Evolutionary conservation across 2,888 invertebrate species (phyloP), one percentile per base, ranked within the genome.

Genomic region (Linyphia triangularis): DNA sequence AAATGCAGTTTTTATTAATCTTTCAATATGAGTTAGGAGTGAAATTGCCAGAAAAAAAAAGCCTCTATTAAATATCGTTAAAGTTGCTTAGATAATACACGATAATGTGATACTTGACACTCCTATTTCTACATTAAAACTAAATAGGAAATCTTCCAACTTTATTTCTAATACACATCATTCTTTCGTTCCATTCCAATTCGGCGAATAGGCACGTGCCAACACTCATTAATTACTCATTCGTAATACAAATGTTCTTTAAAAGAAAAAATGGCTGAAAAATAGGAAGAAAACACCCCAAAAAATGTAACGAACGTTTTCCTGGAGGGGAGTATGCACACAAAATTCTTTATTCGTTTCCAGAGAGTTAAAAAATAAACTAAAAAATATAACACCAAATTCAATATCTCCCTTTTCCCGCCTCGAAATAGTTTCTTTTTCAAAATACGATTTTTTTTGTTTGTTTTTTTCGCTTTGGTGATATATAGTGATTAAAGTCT

Each of bases 401-500:
- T 78, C 78, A 78, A 78, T 78, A 78, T 65, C 63, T 78, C 65
- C 78, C 26, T 78, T 59, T 37, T 78, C 65, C 59, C 59, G 75
- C 75, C 51, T 79, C 7, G 61, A 43, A 82, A 82, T 70, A 70
- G 70, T 82, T 82, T 82, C 82, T 82, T 82, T 82, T 40, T 70
- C n/a, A 70, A 61, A 61, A 82, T 72, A 57, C 30, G 70, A 72
- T 59, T 5, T 51, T 51, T 51, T 51, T 51, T n/a, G n/a, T n/a
- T n/a, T n/a, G n/a, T n/a, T n/a, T 51, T 82, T 82, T 72, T 82
- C 72, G 72, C 82, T 24, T 61, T 37, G 73, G 59, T 83, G 73
- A 83, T 73, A 61, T 83, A 83, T 73, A 65, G 73, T 75, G 73
- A 75, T 73, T 83, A 83, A 83, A 83, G 83, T 67, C 63, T 75